These are phyloP conservation scores for Mixornis gularis DNA, from an alignment of 2,113 vertebrate species.

Conservation along the genomic window DNA sequence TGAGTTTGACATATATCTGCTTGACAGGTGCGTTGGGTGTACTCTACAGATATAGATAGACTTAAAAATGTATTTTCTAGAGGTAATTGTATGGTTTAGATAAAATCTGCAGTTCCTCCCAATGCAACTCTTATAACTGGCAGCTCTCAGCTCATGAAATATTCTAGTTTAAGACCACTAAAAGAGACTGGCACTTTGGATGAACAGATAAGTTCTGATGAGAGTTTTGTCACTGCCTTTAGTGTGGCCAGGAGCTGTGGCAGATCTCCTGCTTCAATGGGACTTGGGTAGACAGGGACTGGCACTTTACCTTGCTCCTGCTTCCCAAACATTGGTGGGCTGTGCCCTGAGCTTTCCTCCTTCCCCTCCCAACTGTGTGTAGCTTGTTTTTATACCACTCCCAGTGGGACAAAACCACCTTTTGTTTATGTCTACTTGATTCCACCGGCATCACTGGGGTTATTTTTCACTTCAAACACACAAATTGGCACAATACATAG, in stretches of 20 bases:
- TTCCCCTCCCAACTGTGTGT: not conserved
- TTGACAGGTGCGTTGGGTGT: not conserved
- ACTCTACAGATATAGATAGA: not conserved
- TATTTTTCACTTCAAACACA: not conserved
- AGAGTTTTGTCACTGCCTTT: not conserved
- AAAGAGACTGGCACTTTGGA: not conserved
- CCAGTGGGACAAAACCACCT: not conserved
- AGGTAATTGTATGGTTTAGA: conserved; percentile 13
- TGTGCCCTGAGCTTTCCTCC: not conserved
- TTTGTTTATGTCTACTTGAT: not conserved
- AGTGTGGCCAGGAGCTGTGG: not conserved
- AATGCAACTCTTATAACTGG: not conserved
- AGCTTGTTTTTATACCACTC: not conserved
- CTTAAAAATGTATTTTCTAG: conserved; percentile 12
- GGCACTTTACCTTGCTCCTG: not conserved
- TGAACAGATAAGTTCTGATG: not conserved
- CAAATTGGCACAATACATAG: not conserved
- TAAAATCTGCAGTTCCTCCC: not conserved
- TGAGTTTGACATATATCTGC: not conserved
- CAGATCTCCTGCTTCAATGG: not conserved
- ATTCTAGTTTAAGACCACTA: not conserved
- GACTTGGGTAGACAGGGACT: not conserved
- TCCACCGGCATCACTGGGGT: not conserved
- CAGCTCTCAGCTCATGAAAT: not conserved
- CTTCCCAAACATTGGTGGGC: not conserved